Evolutionary conservation across 2,113 vertebrate species (phyloP).

Genomic region (Aptenodytes patagonicus): DNA sequence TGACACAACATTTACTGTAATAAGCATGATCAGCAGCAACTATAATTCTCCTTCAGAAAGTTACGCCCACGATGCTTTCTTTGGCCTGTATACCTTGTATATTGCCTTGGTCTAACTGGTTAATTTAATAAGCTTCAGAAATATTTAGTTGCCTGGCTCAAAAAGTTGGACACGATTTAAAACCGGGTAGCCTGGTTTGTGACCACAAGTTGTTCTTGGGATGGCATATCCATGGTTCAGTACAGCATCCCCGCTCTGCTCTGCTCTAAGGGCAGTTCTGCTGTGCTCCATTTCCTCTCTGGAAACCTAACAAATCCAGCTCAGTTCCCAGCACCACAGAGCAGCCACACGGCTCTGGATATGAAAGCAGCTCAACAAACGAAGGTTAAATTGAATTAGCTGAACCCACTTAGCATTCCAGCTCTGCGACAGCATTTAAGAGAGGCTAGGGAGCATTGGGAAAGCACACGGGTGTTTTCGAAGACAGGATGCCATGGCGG

Average conservation of each 20-base stretch:
- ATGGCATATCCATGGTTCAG: not conserved
- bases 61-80: constrained; percentile 50
- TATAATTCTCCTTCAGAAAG: constrained; percentile 33
- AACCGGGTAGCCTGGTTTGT: not conserved
- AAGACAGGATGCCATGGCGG: not conserved
- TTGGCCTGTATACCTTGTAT: constrained; percentile 21
- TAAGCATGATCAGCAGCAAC: constrained; percentile 33
- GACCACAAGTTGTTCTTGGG: not conserved
- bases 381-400: not conserved
- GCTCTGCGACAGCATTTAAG: not conserved
- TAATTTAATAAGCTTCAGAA: constrained; percentile 39
- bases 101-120: constrained; percentile 21
- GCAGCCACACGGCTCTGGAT: not conserved
- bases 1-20: constrained; percentile 57
- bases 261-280: not conserved
- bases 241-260: not conserved
- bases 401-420: not conserved
- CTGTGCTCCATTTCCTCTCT: not conserved
- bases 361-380: not conserved
- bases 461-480: not conserved
- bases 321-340: not conserved
- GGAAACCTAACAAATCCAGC: not conserved
- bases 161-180: not conserved
- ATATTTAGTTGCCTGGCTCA: not conserved
- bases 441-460: not conserved